These are phyloP conservation scores for Aegithalos caudatus DNA, from an alignment of 2,113 vertebrate species.

Conservation along the genomic window DNA sequence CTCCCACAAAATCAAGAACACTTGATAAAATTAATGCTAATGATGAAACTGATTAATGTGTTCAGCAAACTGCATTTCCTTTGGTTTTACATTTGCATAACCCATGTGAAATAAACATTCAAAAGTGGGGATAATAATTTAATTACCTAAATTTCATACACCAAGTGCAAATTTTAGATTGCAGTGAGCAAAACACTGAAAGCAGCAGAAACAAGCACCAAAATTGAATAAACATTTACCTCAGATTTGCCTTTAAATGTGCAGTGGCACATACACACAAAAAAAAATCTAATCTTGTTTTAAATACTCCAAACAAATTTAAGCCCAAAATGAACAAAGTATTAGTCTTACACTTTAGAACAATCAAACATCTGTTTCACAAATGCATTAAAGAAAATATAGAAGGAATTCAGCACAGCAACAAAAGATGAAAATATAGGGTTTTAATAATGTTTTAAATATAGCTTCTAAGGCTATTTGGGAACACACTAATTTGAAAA, in stretches of 20 bases:
- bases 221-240: not conserved
- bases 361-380: not conserved
- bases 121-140: not conserved
- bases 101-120: not conserved
- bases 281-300: not conserved
- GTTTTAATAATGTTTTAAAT: not conserved
- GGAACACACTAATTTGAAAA: not conserved
- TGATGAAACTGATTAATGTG: not conserved
- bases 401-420: not conserved
- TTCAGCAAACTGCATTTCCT: not conserved
- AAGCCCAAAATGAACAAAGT: not conserved
- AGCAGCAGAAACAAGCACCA: not conserved
- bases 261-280: not conserved
- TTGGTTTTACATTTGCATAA: not conserved
- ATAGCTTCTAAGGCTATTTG: not conserved
- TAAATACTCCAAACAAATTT: not conserved
- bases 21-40: not conserved
- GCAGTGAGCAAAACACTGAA: not conserved
- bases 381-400: not conserved
- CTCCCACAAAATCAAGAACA: not conserved
- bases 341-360: not conserved
- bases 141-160: not conserved
- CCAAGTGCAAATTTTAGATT: not conserved
- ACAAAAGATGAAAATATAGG: not conserved
- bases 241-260: not conserved